phyloP scores from a whole-genome alignment of 2,797 vertebrate species.

The Crax fasciolata region DNA sequence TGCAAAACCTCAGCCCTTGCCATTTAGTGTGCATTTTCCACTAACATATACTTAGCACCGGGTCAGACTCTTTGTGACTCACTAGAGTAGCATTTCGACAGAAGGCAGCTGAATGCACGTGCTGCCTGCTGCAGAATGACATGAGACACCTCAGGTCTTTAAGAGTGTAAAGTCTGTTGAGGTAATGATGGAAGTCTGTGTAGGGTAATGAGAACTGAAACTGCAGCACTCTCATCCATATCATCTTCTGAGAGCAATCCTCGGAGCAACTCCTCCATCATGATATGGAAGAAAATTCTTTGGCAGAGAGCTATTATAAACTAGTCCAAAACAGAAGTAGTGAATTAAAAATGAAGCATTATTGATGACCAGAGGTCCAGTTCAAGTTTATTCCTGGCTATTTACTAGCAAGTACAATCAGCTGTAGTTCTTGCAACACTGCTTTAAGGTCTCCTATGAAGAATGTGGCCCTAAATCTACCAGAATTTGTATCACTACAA shows the following conservation, averaged over 20 bases:
- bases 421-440: not conserved
- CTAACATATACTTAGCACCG: not conserved
- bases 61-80: not conserved
- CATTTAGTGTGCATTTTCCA: not conserved
- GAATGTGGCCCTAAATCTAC: not conserved
- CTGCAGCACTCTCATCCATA: not conserved
- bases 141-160: not conserved
- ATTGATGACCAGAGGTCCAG: not conserved
- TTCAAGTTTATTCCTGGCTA: not conserved
- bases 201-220: not conserved
- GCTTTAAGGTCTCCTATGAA: not conserved
- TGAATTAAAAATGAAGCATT: not conserved
- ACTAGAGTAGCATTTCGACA: not conserved
- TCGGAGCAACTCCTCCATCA: rapidly evolving
- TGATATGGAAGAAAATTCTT: not conserved
- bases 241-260: not conserved
- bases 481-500: not conserved
- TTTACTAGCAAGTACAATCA: not conserved
- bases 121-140: not conserved
- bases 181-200: not conserved
- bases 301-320: not conserved
- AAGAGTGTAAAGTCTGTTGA: not conserved
- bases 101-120: rapidly evolving
- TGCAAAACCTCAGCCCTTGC: not conserved
- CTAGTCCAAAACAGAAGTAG: not conserved